Conservation (phyloP, 2,797 vertebrate genomes). For the Crax fasciolata region DNA sequence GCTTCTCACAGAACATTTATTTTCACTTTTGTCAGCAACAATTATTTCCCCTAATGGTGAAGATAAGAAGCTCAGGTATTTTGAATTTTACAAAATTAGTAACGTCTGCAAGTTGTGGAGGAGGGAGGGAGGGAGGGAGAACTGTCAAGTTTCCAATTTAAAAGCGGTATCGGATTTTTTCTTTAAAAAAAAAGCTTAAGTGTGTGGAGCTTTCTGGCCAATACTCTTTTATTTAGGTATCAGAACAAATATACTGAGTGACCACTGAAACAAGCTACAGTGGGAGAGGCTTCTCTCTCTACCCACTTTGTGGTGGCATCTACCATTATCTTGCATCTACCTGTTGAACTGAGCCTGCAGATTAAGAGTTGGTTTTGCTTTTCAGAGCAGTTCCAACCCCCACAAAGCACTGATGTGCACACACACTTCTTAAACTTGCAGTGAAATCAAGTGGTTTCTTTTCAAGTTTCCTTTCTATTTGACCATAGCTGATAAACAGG, state of each 20-base stretch:
- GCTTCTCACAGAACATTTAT: constrained; percentile 48
- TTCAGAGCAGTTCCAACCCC: background rate
- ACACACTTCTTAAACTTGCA: constrained; percentile 33
- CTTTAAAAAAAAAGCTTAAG: background rate
- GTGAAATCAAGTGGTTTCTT: background rate
- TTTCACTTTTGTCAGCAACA: constrained; percentile 64
- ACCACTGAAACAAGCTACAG: background rate
- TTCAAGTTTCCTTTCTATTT: constrained; percentile 38
- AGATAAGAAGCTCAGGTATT: constrained; percentile 50
- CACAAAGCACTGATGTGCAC: background rate
- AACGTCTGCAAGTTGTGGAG: constrained; percentile 50
- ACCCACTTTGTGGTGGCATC: background rate
- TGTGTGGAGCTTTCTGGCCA: background rate
- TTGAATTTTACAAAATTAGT: constrained; percentile 41
- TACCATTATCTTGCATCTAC: background rate
- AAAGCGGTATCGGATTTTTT: background rate
- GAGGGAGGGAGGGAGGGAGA: constrained; percentile 8
- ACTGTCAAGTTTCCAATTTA: constrained; percentile 44
- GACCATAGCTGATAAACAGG: constrained; percentile 38
- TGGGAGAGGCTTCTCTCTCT: background rate
- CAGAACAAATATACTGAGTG: background rate
- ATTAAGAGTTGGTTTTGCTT: constrained; percentile 1
- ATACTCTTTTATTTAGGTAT: background rate
- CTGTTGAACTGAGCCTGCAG: background rate
- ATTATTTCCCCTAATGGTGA: constrained; percentile 65